A percentile compares a stretch with the other conserved stretches of the same genome.
These are phyloP conservation scores for Etheostoma cragini DNA, from an alignment of 2,113 vertebrate genomes.

Conservation along the genomic window DNA sequence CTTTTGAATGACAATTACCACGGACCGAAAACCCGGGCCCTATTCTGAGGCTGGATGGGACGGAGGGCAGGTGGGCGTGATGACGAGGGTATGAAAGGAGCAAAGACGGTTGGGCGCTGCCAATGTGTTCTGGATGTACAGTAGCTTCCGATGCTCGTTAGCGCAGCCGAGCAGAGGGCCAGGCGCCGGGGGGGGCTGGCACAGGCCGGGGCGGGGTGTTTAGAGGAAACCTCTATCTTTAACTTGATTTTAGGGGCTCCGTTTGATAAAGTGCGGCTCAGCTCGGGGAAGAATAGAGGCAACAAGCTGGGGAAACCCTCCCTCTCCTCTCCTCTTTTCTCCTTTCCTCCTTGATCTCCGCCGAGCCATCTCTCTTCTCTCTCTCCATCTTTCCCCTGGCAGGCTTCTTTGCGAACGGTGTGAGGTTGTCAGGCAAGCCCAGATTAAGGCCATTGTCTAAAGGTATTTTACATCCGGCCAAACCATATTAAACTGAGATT, in stretches of 20 bases:
- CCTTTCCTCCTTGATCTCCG: slow-evolving; percentile 51
- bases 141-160: slow-evolving; percentile 84
- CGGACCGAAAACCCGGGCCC: slow-evolving; percentile 78
- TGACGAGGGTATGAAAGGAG: slow-evolving; percentile 65
- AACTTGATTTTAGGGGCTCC: slow-evolving; percentile 66
- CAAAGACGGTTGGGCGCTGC: slow-evolving; percentile 64
- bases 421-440: slow-evolving; percentile 82
- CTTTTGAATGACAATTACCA: slow-evolving; percentile 94
- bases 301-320: slow-evolving; percentile 70
- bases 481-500: slow-evolving; percentile 90
- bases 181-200: slow-evolving; percentile 35
- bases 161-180: slow-evolving; percentile 49
- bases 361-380: slow-evolving; percentile 34
- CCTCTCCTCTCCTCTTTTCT: slow-evolving; percentile 30
- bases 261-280: slow-evolving; percentile 61
- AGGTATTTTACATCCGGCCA: slow-evolving; percentile 88
- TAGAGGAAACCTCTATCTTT: slow-evolving; percentile 70
- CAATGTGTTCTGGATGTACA: slow-evolving; percentile 76
- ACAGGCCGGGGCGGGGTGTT: slow-evolving; percentile 67
- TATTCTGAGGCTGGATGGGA: slow-evolving; percentile 76
- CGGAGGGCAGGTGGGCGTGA: slow-evolving; percentile 58
- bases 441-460: slow-evolving; percentile 88
- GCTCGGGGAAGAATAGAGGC: slow-evolving; percentile 58
- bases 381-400: slow-evolving; percentile 56
- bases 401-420: slow-evolving; percentile 60